Conservation (phyloP, 2,888 invertebrate species). For the Mayetiola destructor region DNA sequence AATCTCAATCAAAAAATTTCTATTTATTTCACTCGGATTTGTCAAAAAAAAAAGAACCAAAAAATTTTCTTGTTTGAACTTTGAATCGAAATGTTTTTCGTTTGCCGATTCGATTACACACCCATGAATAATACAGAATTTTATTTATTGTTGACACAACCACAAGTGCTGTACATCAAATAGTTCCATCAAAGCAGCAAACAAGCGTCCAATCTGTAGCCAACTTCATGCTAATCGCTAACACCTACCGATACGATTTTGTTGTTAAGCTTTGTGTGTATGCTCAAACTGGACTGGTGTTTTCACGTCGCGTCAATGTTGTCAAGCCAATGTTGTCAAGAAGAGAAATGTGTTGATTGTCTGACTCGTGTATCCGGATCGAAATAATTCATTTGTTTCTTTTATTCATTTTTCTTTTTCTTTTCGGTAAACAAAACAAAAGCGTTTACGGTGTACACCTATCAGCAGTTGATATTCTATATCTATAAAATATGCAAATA, state of each 20-base stretch:
- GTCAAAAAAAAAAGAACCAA: not conserved
- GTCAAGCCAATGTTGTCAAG: no score
- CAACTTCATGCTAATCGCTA: conserved; percentile 10
- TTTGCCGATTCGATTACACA: not conserved
- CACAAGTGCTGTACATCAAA: not conserved
- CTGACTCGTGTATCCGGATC: no score
- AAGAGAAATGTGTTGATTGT: no score
- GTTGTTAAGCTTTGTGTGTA: no score
- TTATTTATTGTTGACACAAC: conserved; percentile 7
- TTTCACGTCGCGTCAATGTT: no score
- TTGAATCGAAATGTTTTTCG: no score
- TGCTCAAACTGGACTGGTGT: no score
- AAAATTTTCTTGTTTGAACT: no score
- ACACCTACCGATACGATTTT: no score
- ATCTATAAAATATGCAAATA: conserved; percentile 23
- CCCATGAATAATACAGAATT: not conserved
- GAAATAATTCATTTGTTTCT: no score
- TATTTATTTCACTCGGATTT: not conserved
- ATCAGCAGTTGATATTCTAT: not conserved
- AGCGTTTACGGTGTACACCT: not conserved
- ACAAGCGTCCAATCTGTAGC: not conserved
- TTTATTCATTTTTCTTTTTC: not conserved
- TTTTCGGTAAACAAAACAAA: not conserved
- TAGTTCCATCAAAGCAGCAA: no score
- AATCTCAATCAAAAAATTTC: no score